Evolutionary conservation across 2,797 vertebrate species (phyloP).

Genomic region (Catamblyrhynchus diadema): DNA sequence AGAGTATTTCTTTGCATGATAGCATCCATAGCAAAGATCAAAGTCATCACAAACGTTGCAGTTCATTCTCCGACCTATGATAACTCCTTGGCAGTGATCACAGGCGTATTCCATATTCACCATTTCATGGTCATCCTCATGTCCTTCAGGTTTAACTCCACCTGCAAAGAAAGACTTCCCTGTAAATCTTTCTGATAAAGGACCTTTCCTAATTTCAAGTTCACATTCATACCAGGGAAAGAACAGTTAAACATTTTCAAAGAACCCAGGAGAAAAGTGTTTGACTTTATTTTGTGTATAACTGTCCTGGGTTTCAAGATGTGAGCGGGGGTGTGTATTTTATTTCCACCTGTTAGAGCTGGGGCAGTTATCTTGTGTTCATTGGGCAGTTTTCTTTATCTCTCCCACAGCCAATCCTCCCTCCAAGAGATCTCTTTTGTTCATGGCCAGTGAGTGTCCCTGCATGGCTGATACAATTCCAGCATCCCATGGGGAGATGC

Average conservation of each 20-base stretch:
- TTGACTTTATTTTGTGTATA: not conserved
- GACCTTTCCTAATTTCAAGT: not conserved
- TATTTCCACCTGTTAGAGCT: not conserved
- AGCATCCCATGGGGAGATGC: not conserved
- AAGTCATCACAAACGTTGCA: slow-evolving; percentile 97
- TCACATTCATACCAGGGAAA: not conserved
- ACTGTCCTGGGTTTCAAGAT: not conserved
- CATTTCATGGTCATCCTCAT: slow-evolving; percentile 96
- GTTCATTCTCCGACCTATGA: slow-evolving; percentile 94
- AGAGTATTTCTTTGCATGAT: slow-evolving; percentile 93
- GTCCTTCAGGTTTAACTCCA: slow-evolving; percentile 95
- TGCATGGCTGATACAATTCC: not conserved
- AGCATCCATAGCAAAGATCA: slow-evolving; percentile 96
- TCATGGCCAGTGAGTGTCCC: not conserved
- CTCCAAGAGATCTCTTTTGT: not conserved
- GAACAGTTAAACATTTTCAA: not conserved
- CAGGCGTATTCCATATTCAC: slow-evolving; percentile 98
- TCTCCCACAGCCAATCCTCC: not conserved
- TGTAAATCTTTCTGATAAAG: not conserved
- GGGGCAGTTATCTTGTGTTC: not conserved
- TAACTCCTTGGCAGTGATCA: slow-evolving; percentile 94
- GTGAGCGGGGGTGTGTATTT: not conserved
- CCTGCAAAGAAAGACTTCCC: slow-evolving; percentile 72
- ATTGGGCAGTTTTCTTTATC: not conserved
- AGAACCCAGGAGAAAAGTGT: not conserved